phyloP scores from a whole-genome alignment of 2,888 invertebrate genomes.

The Ophion costatus region DNA sequence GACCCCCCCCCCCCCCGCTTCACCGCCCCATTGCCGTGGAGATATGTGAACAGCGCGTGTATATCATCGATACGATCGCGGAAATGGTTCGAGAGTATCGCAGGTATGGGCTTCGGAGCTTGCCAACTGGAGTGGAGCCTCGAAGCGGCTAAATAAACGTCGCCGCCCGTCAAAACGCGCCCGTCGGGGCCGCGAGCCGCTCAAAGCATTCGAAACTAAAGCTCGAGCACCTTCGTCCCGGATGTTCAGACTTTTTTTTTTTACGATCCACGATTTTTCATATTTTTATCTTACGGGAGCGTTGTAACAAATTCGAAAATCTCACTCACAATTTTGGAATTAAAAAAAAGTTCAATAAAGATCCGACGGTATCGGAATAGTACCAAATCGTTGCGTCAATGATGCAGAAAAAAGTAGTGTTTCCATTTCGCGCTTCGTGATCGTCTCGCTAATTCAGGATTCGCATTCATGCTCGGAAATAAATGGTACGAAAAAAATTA shows the following conservation, averaged over 20 bases:
- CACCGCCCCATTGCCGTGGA: neutral
- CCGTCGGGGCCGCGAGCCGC: neutral
- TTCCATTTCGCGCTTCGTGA: neutral
- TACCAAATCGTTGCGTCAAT: neutral
- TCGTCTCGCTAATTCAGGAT: neutral
- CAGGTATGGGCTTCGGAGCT: neutral
- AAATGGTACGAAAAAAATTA: neutral
- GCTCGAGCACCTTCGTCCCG: neutral
- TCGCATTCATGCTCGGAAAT: neutral
- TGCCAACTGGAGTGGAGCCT: conserved; percentile 33
- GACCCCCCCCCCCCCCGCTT: conserved; percentile 3
- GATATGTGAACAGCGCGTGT: conserved; percentile 37
- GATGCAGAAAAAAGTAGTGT: neutral
- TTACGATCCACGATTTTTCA: neutral
- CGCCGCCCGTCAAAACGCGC: conserved; percentile 41
- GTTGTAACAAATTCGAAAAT: neutral
- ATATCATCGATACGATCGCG: conserved; percentile 60
- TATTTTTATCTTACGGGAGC: neutral
- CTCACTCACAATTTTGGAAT: neutral
- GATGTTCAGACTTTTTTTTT: neutral
- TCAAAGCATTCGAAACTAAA: neutral
- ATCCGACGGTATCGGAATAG: neutral
- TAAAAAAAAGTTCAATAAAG: neutral
- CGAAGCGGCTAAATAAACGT: conserved; percentile 63
- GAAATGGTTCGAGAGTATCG: conserved; percentile 21